These are phyloP conservation scores for Lepidostoma basale DNA, from an alignment of 1,140 invertebrate species.

Conservation along the genomic window DNA sequence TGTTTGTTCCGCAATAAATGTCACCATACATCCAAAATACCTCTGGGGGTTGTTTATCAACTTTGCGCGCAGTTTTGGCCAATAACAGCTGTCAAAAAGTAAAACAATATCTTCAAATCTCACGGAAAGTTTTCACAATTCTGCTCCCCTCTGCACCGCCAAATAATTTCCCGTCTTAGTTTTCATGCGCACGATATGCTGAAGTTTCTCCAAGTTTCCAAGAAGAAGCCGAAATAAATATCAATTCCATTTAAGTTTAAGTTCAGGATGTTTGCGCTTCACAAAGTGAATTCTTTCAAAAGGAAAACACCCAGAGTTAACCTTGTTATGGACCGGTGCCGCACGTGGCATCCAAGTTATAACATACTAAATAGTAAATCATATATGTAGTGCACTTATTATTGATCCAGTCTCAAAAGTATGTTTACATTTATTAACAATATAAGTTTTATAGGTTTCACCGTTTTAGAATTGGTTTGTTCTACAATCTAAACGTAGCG, in stretches of 20 bases:
- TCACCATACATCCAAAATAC: not conserved
- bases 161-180: constrained; percentile 10
- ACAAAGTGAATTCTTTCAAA: too few relatives aligned
- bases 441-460: too few relatives aligned
- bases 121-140: constrained; percentile 15
- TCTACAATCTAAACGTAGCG: too few relatives aligned
- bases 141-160: not conserved
- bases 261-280: not conserved
- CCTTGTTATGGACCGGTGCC: too few relatives aligned
- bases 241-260: not conserved
- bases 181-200: constrained; percentile 1
- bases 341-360: too few relatives aligned
- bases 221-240: not conserved
- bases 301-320: too few relatives aligned
- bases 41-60: constrained; percentile 1
- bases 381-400: too few relatives aligned
- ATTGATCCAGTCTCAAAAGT: too few relatives aligned
- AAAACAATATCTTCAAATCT: constrained; percentile 29
- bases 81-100: constrained; percentile 27
- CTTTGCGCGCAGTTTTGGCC: constrained; percentile 4
- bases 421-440: too few relatives aligned
- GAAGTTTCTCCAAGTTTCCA: not conserved
- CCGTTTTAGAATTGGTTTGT: too few relatives aligned
- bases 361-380: too few relatives aligned
- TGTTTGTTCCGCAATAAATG: constrained; percentile 7